Evolutionary conservation across 2,797 vertebrate genomes (phyloP).

Genomic region (Hippoglossus hippoglossus): DNA sequence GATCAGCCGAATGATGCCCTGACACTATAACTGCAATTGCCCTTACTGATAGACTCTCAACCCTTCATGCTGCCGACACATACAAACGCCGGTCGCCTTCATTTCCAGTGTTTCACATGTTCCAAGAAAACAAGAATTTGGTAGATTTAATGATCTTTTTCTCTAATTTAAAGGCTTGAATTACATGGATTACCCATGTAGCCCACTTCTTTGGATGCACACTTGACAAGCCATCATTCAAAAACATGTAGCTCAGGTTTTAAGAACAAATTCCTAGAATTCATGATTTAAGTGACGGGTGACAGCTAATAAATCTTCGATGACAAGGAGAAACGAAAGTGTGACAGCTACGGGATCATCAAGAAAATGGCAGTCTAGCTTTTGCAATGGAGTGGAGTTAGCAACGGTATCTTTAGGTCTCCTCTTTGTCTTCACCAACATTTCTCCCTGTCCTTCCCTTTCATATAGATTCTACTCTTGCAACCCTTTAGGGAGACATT

Average conservation of each 20-base stretch:
- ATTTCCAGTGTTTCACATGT: background rate
- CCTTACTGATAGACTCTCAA: background rate
- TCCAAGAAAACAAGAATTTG: background rate
- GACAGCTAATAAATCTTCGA: background rate
- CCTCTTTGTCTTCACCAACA: slow-evolving; percentile 8
- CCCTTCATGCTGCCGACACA: background rate
- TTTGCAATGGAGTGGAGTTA: background rate
- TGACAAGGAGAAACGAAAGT: background rate
- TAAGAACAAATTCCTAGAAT: background rate
- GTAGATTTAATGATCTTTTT: background rate
- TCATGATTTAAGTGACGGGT: background rate
- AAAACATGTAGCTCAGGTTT: background rate
- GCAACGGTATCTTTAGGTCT: slow-evolving; percentile 9
- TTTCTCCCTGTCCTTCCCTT: slow-evolving; percentile 26
- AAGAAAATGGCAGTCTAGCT: too few relatives aligned
- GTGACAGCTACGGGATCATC: background rate
- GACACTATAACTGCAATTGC: background rate
- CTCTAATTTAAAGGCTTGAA: too few relatives aligned
- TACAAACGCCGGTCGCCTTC: background rate
- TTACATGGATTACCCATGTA: background rate
- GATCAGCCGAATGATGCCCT: background rate
- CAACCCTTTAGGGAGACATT: slow-evolving; percentile 54
- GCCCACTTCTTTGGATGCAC: background rate
- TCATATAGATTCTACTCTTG: slow-evolving; percentile 43
- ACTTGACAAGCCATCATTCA: slow-evolving; percentile 8